A percentile compares a stretch with the other conserved stretches of the same genome.
Conservation (phyloP, 2,113 vertebrate species). For the Hippocampus comes region DNA sequence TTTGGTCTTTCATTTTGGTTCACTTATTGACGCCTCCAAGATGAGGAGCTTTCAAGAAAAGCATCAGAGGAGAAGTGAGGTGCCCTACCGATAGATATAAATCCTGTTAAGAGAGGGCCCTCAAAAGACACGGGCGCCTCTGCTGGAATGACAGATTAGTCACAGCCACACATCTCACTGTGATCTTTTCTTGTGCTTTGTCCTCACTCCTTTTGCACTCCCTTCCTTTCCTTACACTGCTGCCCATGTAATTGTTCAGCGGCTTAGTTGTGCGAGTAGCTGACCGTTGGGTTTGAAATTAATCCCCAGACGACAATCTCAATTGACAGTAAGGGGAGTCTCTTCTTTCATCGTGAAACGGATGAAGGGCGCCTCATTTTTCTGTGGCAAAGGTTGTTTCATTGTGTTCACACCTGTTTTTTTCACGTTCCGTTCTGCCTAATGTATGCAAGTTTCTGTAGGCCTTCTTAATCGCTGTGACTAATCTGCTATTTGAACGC, state of each 20-base stretch:
- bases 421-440: constrained; percentile 28
- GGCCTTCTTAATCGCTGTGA: constrained; percentile 45
- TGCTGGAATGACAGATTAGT: constrained; percentile 62
- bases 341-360: constrained; percentile 41
- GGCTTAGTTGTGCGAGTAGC: constrained; percentile 51
- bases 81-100: constrained; percentile 30
- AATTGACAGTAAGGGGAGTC: constrained; percentile 31
- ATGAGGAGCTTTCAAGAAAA: constrained; percentile 26
- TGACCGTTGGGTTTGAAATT: constrained; percentile 56
- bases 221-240: constrained; percentile 40
- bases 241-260: constrained; percentile 59
- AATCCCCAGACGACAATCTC: constrained; percentile 47
- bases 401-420: constrained; percentile 49
- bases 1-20: constrained; percentile 34
- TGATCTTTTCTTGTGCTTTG: constrained; percentile 63
- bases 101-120: constrained; percentile 36
- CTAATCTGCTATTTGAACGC: constrained; percentile 61
- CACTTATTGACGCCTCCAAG: constrained; percentile 23
- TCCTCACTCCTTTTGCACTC: constrained; percentile 47
- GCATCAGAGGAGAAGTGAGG: constrained; percentile 32
- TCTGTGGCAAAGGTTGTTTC: constrained; percentile 23
- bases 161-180: constrained; percentile 63
- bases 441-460: constrained; percentile 25
- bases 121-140: constrained; percentile 46
- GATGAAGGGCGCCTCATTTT: constrained; percentile 30